Evolutionary conservation across 2,113 vertebrate genomes (phyloP).

Genomic region (Callionymus lyra): DNA sequence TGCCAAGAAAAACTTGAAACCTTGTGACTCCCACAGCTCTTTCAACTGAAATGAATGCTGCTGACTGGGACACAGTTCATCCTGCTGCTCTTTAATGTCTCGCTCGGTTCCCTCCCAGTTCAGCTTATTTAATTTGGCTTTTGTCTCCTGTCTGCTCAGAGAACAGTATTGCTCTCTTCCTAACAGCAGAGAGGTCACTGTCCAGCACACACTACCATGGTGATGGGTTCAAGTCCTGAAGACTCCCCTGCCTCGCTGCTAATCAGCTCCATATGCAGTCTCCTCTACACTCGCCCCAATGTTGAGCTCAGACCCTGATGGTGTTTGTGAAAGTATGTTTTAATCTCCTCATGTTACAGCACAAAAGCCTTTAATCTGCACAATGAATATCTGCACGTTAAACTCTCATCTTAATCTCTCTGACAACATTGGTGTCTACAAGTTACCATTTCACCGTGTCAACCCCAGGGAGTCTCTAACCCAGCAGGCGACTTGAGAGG

Average conservation of each 20-base stretch:
- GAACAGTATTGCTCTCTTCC: conserved; percentile 24
- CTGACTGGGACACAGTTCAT: conserved; percentile 20
- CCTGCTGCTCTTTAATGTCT: conserved; percentile 17
- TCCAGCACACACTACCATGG: conserved; percentile 36
- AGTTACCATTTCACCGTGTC: too few relatives aligned
- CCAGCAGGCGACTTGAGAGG: too few relatives aligned
- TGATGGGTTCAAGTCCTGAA: conserved; percentile 50
- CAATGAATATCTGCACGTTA: conserved; percentile 39
- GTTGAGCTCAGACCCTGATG: conserved; percentile 8
- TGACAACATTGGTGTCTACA: conserved; percentile 26
- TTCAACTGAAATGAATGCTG: conserved; percentile 16
- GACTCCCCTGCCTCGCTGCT: conserved; percentile 34
- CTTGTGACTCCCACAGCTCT: not conserved
- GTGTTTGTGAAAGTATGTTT: conserved; percentile 21
- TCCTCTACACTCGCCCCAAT: conserved; percentile 16
- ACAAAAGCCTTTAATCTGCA: conserved; percentile 40
- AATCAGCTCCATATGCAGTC: conserved; percentile 65
- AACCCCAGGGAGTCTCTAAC: too few relatives aligned
- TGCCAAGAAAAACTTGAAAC: conserved; percentile 23
- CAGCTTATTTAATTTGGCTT: conserved; percentile 41
- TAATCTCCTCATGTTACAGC: conserved; percentile 43
- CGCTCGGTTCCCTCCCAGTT: conserved; percentile 17
- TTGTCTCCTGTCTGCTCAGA: conserved; percentile 41
- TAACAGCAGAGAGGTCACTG: conserved; percentile 10
- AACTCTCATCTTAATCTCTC: conserved; percentile 40